Evolutionary conservation across 2,797 vertebrate genomes (phyloP).

Genomic region (Furcifer pardalis): DNA sequence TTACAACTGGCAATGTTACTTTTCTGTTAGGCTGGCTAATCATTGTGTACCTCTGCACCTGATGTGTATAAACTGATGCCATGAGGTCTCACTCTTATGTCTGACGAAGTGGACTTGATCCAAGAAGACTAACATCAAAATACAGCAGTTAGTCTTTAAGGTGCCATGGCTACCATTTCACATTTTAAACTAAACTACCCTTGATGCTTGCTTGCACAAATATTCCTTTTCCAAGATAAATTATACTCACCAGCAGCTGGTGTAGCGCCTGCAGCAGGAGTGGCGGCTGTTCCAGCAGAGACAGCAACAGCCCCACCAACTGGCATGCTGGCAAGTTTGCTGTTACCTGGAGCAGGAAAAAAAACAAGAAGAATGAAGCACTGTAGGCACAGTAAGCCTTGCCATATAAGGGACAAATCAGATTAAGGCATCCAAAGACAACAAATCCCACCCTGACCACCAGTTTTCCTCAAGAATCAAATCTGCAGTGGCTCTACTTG

Average conservation of each 20-base stretch:
- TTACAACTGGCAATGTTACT: no score
- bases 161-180: no score
- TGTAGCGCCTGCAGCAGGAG: conserved; percentile 73
- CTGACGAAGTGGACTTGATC: no score
- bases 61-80: no score
- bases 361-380: neutral
- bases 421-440: neutral
- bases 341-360: conserved; percentile 65
- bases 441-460: neutral
- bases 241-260: conserved; percentile 75
- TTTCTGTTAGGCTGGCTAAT: no score
- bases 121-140: no score
- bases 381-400: neutral
- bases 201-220: neutral
- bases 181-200: no score
- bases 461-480: neutral
- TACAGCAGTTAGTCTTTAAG: no score
- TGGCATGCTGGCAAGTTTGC: conserved; percentile 79
- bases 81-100: no score
- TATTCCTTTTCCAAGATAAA: neutral
- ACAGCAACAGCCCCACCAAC: conserved; percentile 74
- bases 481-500: neutral
- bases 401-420: neutral
- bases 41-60: no score
- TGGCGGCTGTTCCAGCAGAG: conserved; percentile 71